A percentile compares a stretch with the other conserved stretches of the same genome.
Conservation (phyloP, 2,888 invertebrate species). For the Eristalis pertinax region DNA sequence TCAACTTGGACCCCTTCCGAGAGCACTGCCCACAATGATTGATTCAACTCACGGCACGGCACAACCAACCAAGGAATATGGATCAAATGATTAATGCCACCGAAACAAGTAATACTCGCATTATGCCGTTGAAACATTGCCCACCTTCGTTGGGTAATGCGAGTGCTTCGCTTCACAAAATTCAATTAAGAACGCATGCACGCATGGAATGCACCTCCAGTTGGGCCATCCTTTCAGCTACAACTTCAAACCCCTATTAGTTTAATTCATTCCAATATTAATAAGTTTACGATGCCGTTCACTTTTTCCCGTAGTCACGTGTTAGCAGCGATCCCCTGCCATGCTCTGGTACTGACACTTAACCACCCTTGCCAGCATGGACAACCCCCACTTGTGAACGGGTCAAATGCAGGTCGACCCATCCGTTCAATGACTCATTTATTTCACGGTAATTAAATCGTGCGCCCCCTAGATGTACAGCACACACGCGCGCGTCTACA, state of each 20-base stretch:
- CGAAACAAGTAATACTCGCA: not conserved
- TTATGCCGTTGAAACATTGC: not conserved
- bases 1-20: not conserved
- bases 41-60: not conserved
- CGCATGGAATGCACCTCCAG: not conserved
- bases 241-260: not conserved
- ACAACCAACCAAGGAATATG: not conserved
- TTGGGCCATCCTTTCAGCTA: not conserved
- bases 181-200: not conserved
- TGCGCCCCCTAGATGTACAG: constrained; percentile 28
- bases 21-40: not conserved
- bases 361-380: not conserved
- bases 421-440: constrained; percentile 60
- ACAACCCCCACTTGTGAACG: constrained; percentile 1
- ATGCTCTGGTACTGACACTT: not conserved
- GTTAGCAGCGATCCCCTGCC: not conserved
- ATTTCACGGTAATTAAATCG: constrained; percentile 69
- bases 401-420: constrained; percentile 33
- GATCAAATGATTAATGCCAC: not conserved
- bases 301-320: not conserved
- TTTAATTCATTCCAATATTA: not conserved
- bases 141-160: not conserved
- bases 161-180: not conserved
- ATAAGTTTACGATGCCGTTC: not conserved
- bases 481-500: not conserved